phyloP scores from a whole-genome alignment of 2,797 vertebrate genomes.

The Alouatta caraya region DNA sequence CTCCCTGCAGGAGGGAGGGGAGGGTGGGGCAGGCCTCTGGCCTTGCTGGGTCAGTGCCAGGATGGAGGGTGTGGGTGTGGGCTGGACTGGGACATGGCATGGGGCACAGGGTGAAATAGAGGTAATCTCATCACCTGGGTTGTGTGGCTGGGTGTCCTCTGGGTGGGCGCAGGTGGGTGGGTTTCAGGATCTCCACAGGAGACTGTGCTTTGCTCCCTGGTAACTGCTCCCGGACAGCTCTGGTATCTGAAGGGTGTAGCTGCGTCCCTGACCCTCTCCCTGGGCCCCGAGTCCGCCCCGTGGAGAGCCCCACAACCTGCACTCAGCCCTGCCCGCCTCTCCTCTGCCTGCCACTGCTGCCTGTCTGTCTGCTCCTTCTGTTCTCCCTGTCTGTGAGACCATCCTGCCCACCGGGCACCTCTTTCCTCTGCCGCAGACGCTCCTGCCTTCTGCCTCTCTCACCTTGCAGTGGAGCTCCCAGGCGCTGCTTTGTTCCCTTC shows the following conservation, averaged over 20 bases:
- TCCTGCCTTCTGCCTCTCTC: background rate
- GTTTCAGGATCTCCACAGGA: too few species aligned
- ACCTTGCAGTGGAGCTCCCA: too few species aligned
- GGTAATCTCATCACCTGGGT: background rate
- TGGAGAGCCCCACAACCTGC: too few species aligned
- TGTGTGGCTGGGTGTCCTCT: background rate
- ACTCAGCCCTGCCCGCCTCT: background rate
- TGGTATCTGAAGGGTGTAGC: background rate
- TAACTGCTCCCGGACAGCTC: background rate
- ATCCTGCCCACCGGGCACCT: accelerated
- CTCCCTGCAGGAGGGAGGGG: too few species aligned
- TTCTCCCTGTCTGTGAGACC: background rate
- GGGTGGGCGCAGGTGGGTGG: accelerated
- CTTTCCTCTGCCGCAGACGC: background rate
- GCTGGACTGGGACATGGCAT: background rate
- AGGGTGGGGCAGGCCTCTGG: background rate
- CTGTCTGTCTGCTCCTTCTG: too few species aligned
- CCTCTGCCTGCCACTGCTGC: background rate
- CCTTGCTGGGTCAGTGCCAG: accelerated
- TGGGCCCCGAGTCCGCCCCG: background rate
- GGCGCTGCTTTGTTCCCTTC: too few species aligned
- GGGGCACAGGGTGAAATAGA: background rate
- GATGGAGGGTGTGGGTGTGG: too few species aligned
- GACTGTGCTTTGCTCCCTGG: background rate
- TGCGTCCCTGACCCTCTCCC: background rate